A percentile compares a stretch with the other conserved stretches of the same genome.
These are phyloP conservation scores for Ptychobarbus kaznakovi DNA, from an alignment of 2,797 vertebrate species.

Conservation along the genomic window DNA sequence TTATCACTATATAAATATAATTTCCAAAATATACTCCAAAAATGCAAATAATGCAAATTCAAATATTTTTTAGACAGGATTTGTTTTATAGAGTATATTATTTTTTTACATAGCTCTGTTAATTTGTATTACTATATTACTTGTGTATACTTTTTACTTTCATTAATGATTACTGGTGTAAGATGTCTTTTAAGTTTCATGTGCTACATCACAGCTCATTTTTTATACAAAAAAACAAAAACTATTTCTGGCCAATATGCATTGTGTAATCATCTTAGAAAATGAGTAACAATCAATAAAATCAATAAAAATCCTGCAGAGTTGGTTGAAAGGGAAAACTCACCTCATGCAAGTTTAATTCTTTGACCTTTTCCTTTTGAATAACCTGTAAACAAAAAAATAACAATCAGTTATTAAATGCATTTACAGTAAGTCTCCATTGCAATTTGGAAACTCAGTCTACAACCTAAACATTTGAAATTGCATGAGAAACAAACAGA, in stretches of 20 bases:
- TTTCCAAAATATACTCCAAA: too few relatives aligned
- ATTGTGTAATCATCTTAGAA: neutral
- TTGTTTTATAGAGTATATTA: too few relatives aligned
- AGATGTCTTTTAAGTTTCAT: neutral
- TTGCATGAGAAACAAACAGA: neutral
- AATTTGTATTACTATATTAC: neutral
- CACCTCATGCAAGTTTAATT: constrained; percentile 98
- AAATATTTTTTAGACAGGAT: too few relatives aligned
- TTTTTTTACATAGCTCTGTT: neutral
- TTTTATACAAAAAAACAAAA: neutral
- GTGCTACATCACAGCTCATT: neutral
- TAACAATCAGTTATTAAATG: neutral
- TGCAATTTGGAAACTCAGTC: neutral
- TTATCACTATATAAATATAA: too few relatives aligned
- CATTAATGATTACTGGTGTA: neutral
- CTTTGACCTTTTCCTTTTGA: constrained; percentile 99
- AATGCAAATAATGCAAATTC: too few relatives aligned
- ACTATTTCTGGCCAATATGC: neutral
- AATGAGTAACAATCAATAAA: neutral
- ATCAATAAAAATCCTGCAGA: neutral
- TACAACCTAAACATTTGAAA: neutral
- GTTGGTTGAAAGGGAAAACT: constrained; percentile 63
- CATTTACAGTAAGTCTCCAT: neutral
- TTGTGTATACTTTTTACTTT: neutral
- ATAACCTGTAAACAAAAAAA: constrained; percentile 87